These are phyloP conservation scores for Byasa hedistus DNA, from an alignment of 2,888 invertebrate genomes.

Conservation along the genomic window DNA sequence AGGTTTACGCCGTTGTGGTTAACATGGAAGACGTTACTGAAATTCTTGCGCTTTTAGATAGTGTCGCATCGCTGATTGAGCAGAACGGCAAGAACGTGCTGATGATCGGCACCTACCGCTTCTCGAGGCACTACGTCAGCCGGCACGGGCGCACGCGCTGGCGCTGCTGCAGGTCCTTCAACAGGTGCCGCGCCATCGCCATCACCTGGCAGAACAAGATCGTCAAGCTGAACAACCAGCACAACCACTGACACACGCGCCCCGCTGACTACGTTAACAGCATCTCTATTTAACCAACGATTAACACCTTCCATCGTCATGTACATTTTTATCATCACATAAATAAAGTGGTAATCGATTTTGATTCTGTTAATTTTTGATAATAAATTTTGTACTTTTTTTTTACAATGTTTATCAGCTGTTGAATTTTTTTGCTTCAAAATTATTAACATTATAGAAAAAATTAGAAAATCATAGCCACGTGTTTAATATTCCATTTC, in stretches of 20 bases:
- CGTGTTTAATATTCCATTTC: too few species aligned
- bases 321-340: too few species aligned
- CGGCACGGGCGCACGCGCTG: constrained; percentile 57
- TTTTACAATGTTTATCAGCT: too few species aligned
- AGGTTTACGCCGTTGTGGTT: not conserved
- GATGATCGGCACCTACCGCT: constrained; percentile 56
- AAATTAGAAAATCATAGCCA: too few species aligned
- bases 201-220: constrained; percentile 56
- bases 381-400: too few species aligned
- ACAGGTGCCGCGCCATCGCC: constrained; percentile 62
- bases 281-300: too few species aligned
- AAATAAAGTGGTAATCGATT: too few species aligned
- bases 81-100: constrained; percentile 52
- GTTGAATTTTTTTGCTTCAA: too few species aligned
- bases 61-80: constrained; percentile 10
- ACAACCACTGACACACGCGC: constrained; percentile 49
- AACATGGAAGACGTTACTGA: not conserved
- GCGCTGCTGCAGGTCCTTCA: constrained; percentile 60
- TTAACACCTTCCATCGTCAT: too few species aligned
- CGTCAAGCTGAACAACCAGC: constrained; percentile 60
- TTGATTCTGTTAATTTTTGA: too few species aligned
- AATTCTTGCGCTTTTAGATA: constrained; percentile 17
- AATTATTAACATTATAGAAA: too few species aligned
- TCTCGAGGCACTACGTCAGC: constrained; percentile 61
- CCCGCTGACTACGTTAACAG: not conserved